Conservation (phyloP, 92 coral and sea anemone species). For the Umimayanthus chanpuru region DNA sequence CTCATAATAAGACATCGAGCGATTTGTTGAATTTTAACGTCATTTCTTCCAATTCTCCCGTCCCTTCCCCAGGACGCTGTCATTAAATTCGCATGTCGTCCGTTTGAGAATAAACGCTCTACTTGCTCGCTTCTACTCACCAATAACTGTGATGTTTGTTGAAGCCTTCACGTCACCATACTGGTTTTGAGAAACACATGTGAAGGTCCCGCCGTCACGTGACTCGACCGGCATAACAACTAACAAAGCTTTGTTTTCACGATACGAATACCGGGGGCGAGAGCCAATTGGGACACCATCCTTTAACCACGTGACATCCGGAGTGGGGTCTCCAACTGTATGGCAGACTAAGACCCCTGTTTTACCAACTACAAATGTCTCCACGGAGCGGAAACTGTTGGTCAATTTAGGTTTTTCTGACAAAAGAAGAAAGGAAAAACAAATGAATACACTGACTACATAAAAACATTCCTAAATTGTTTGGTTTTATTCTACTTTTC, state of each 20-base stretch:
- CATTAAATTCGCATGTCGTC: no score
- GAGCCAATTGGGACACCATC: not conserved
- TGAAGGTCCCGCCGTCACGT: not conserved
- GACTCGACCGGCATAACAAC: not conserved
- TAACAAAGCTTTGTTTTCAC: constrained; percentile 14
- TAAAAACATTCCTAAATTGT: no score
- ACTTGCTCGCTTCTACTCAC: not conserved
- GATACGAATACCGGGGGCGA: not conserved
- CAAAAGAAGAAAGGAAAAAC: not conserved
- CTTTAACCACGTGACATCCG: constrained; percentile 28
- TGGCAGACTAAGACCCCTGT: not conserved
- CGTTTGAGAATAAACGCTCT: no score
- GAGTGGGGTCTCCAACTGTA: constrained; percentile 13
- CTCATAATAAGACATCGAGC: no score
- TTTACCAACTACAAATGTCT: not conserved
- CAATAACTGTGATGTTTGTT: not conserved
- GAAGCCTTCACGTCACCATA: constrained; percentile 10
- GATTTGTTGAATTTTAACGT: no score
- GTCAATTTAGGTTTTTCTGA: constrained; percentile 16
- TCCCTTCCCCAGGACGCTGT: no score
- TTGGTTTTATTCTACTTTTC: no score
- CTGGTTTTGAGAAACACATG: constrained; percentile 5
- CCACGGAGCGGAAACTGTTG: not conserved
- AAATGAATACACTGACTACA: not conserved
- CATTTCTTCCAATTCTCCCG: no score